Percentiles rank a stretch among this genome's conserved stretches.
Conservation (phyloP, 2,888 invertebrate species). For the Orthosia incerta region DNA sequence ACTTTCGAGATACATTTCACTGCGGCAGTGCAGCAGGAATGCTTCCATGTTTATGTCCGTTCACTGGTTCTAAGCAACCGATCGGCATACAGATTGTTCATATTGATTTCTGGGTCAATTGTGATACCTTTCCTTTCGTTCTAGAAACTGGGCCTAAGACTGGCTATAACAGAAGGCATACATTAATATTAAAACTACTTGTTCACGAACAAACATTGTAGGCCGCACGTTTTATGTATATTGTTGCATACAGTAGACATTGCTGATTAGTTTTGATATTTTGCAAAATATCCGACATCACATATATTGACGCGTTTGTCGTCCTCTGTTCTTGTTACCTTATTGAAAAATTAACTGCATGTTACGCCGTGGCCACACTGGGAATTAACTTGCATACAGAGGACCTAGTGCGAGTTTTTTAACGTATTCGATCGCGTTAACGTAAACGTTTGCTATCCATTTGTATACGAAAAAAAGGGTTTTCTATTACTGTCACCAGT, state of each 20-base stretch:
- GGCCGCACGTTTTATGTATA: conserved; percentile 24
- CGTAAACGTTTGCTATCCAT: too few relatives aligned
- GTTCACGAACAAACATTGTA: conserved; percentile 37
- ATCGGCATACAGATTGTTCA: too few relatives aligned
- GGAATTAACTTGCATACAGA: not conserved
- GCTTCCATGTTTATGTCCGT: too few relatives aligned
- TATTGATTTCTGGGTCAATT: too few relatives aligned
- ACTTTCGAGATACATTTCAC: not conserved
- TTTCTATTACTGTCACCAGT: too few relatives aligned
- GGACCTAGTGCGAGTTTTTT: too few relatives aligned
- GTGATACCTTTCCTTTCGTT: too few relatives aligned
- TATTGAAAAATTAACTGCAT: conserved; percentile 60
- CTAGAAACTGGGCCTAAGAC: not conserved
- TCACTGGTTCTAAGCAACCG: too few relatives aligned
- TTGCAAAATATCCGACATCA: conserved; percentile 44
- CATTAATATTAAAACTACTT: conserved; percentile 16
- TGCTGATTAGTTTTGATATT: conserved; percentile 46
- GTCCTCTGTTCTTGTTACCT: conserved; percentile 59
- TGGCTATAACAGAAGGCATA: not conserved
- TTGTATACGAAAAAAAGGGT: too few relatives aligned
- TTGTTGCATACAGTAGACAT: conserved; percentile 23
- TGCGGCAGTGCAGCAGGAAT: too few relatives aligned
- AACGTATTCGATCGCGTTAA: too few relatives aligned
- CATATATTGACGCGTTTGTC: conserved; percentile 29
- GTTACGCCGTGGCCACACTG: conserved; percentile 26